phyloP scores from a whole-genome alignment of 2,797 vertebrate species.

The Ctenosaura bakeri region DNA sequence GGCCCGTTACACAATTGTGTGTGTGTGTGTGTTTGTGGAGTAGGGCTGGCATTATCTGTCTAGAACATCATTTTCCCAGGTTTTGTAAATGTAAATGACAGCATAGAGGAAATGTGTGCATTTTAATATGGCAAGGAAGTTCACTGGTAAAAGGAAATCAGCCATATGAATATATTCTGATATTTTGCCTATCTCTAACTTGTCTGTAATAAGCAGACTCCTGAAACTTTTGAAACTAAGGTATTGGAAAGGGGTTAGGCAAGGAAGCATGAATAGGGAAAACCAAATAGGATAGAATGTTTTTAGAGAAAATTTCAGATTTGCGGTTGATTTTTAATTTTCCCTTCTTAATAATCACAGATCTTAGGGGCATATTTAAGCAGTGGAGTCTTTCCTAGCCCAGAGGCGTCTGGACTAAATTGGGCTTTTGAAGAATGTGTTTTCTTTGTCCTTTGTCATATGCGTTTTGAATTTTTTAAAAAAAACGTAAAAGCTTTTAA shows the following conservation, averaged over 20 bases:
- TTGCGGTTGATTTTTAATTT: background rate
- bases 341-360: background rate
- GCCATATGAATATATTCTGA: background rate
- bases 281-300: background rate
- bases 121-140: slow-evolving; percentile 1
- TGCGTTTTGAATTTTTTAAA: background rate
- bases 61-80: background rate
- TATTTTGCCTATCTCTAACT: background rate
- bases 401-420: fast-evolving
- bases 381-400: background rate
- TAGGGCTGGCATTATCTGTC: background rate
- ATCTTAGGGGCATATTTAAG: background rate
- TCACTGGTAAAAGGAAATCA: background rate
- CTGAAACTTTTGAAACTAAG: background rate
- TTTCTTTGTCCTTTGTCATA: background rate
- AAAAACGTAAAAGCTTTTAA: too few species aligned
- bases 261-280: slow-evolving; percentile 1
- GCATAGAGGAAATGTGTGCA: background rate
- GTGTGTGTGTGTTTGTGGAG: background rate
- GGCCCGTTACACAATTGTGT: background rate
- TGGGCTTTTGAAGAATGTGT: fast-evolving
- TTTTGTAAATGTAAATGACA: slow-evolving; percentile 4
- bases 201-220: background rate
- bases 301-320: background rate
- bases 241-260: background rate